Evolutionary conservation across 2,888 invertebrate species (phyloP), one percentile per base, ranked within the genome.

Genomic region (Agrypnus murinus): DNA sequence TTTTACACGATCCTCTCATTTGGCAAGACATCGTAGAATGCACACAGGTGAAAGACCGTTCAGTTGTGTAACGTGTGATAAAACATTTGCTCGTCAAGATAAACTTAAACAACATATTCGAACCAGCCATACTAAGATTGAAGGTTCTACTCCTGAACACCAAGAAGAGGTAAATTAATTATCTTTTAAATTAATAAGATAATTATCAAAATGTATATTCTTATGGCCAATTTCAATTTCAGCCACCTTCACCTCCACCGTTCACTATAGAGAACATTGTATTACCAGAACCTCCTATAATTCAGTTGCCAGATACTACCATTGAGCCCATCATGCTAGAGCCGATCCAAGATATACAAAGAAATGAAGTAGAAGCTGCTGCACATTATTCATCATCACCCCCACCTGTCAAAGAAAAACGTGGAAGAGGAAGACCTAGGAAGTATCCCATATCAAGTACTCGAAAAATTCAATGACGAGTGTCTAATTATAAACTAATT

Each of bases 31-130:
- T 82, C 88, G 90, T 75, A 87, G 92, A 71, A 92, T 92, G 31
- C 92, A 92, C 84, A 92, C 92, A 0, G 92, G 92, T 68, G 92
- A 92, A 84, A 85, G 92, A 8, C 92, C 92, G 2, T 92, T 90
- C 84, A 89, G 89, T 62, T 92, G 92, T 83, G 89, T 88, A 77
- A 88, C 90, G 74, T 92, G 92, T 84, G 91, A 91, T 0, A 90
- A 92, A 65, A 90, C 90, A 76, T 92, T 92, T 85, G 92, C 92
- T 17, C 86, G 92, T 69, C 92, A 91, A 76, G 92, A 92, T 84
- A 92, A 92, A 80, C 86, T 92, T 77, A 90, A 92, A 73, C 90
- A 92, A 77, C 92, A 92, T 83, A 87, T 90, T 73, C 87, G 88
- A 81, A 89, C 89, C 75, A 87, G 88, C 80, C 90, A 90, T 76